Conservation (phyloP, 2,113 vertebrate genomes). For the Leptocoma aspasia region DNA sequence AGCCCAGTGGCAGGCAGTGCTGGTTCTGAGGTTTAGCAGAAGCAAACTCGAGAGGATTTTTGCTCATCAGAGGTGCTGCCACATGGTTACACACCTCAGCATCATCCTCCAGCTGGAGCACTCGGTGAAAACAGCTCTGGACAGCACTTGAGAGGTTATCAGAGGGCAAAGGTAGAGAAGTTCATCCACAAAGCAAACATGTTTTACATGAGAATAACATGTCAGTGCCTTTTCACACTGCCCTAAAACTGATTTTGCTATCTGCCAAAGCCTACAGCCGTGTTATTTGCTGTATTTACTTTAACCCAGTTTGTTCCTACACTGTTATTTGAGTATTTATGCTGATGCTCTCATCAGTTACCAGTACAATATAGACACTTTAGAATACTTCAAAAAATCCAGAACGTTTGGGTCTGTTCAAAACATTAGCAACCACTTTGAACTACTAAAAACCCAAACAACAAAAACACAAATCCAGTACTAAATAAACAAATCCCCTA, state of each 20-base stretch:
- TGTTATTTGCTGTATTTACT: neutral
- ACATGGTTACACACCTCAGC: neutral
- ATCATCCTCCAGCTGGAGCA: rapidly evolving
- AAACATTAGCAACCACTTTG: neutral
- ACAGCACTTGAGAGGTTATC: neutral
- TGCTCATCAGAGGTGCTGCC: neutral
- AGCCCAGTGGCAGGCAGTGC: neutral
- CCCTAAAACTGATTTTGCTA: neutral
- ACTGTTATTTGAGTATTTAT: neutral
- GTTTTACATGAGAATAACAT: neutral
- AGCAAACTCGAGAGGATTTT: neutral
- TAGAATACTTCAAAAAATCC: neutral
- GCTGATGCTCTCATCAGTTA: neutral
- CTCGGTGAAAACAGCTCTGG: neutral
- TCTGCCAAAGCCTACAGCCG: neutral
- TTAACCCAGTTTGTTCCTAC: neutral
- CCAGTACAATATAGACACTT: neutral
- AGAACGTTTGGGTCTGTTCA: neutral
- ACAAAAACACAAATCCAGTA: neutral
- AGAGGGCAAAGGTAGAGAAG: neutral
- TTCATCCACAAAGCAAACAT: neutral
- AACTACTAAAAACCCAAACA: neutral
- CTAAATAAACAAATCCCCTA: neutral
- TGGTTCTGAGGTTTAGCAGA: neutral
- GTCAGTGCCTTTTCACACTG: neutral